phyloP scores from a whole-genome alignment of 2,113 vertebrate genomes.

The Corvus hawaiiensis region DNA sequence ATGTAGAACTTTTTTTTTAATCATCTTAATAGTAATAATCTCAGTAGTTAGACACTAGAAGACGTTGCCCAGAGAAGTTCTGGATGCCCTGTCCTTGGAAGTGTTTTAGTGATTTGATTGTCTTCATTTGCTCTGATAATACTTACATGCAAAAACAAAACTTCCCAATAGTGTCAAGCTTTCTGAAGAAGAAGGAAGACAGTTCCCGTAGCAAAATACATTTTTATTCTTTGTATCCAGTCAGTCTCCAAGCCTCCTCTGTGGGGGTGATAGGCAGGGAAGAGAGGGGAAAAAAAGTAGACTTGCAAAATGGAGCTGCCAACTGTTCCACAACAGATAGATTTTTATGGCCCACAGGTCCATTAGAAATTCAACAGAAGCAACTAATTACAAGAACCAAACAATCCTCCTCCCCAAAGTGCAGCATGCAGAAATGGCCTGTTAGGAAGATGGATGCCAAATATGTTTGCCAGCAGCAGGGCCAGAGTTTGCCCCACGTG shows the following conservation, averaged over 20 bases:
- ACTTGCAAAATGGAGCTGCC: background rate
- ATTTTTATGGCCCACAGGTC: conserved; percentile 17
- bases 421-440: conserved; percentile 23
- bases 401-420: background rate
- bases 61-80: background rate
- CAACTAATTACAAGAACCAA: conserved; percentile 56
- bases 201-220: background rate
- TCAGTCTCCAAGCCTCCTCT: background rate
- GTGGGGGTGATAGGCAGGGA: too few relatives aligned
- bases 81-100: background rate
- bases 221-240: background rate
- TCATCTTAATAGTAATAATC: too few relatives aligned
- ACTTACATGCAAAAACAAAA: background rate
- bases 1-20: accelerated
- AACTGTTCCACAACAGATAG: background rate
- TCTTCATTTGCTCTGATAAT: background rate
- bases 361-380: conserved; percentile 48
- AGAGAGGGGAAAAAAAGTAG: background rate
- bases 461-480: background rate
- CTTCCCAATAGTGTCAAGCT: background rate
- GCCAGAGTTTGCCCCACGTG: background rate
- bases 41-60: background rate
- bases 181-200: background rate
- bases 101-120: background rate
- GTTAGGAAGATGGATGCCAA: conserved; percentile 49